phyloP scores from a whole-genome alignment of 2,113 vertebrate species.

The Athene noctua region DNA sequence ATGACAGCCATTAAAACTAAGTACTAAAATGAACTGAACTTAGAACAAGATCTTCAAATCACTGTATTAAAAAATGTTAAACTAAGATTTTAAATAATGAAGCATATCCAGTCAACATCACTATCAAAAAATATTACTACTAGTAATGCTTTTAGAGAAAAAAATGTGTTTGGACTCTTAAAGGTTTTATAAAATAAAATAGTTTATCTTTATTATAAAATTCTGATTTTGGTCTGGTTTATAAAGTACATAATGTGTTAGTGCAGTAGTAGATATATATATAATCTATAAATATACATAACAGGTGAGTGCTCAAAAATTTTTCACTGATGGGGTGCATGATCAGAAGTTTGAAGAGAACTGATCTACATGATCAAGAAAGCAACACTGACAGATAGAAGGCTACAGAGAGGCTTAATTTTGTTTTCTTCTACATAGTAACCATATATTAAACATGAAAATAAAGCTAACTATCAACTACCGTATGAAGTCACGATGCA shows the following conservation, averaged over 20 bases:
- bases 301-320: background rate
- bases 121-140: background rate
- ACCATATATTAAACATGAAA: background rate
- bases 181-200: background rate
- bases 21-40: background rate
- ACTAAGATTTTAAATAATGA: background rate
- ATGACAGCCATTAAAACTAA: background rate
- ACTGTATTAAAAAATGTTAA: background rate
- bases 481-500: background rate
- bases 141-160: background rate
- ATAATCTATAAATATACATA: background rate
- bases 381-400: background rate
- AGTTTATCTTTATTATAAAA: background rate
- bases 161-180: background rate
- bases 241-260: background rate
- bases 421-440: background rate
- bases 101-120: background rate
- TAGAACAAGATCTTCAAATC: background rate
- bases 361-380: background rate
- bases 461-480: background rate
- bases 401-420: background rate
- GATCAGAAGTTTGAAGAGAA: background rate
- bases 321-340: rapidly evolving
- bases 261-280: background rate
- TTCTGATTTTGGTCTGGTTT: background rate